Conservation (phyloP, 2,113 vertebrate species). For the Paradoxurus hermaphroditus region DNA sequence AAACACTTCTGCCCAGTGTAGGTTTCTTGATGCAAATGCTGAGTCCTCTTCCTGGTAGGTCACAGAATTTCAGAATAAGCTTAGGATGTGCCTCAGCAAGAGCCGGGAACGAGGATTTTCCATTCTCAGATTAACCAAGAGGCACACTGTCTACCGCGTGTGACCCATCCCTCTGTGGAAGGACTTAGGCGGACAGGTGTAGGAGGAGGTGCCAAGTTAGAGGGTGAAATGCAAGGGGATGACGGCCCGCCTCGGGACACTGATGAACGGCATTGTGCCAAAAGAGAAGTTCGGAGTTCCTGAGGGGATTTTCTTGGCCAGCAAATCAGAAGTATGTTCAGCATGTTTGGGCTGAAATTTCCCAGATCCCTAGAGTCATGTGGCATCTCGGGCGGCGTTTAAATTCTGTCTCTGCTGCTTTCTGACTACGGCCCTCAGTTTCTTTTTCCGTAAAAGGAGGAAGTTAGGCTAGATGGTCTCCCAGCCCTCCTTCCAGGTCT, state of each 20-base stretch:
- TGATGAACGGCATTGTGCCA: background rate
- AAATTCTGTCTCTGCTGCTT: background rate
- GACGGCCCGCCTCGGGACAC: fast-evolving
- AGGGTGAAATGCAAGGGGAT: background rate
- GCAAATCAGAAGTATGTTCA: background rate
- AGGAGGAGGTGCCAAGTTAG: background rate
- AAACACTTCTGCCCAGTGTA: background rate
- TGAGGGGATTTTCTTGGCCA: background rate
- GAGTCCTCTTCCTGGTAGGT: background rate
- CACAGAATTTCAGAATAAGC: background rate
- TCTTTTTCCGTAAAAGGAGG: background rate
- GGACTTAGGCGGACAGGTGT: background rate
- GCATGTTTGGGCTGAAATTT: background rate
- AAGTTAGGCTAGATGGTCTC: background rate
- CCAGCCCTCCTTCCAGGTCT: background rate
- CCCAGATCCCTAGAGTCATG: background rate
- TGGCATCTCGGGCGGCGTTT: background rate
- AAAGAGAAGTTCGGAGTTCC: background rate
- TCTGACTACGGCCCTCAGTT: background rate
- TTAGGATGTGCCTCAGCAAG: background rate
- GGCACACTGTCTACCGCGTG: background rate
- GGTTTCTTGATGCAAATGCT: background rate
- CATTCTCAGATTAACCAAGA: background rate
- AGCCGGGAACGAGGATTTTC: background rate
- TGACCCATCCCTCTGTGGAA: background rate